phyloP scores from a whole-genome alignment of 2,888 invertebrate species.

The Epistrophella euchroma region DNA sequence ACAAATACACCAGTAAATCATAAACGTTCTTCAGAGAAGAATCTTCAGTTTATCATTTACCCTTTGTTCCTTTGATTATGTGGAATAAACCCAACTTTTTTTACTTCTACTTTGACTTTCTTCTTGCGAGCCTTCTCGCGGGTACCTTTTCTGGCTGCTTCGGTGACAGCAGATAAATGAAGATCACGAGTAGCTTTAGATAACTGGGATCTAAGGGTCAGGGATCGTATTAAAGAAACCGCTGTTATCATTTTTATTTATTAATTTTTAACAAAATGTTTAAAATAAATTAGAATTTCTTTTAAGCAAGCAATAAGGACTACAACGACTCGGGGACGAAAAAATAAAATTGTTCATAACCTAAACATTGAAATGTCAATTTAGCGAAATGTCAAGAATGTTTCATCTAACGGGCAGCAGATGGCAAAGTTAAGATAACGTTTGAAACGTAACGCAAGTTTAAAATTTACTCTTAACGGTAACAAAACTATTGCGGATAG shows the following conservation, averaged over 20 bases:
- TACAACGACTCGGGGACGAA: background rate
- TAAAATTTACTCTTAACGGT: background rate
- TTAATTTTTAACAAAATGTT: background rate
- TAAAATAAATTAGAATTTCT: background rate
- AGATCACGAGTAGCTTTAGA: constrained; percentile 82
- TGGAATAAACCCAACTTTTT: constrained; percentile 90
- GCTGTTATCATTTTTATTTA: constrained; percentile 77
- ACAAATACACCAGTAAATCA: background rate
- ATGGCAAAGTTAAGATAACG: background rate
- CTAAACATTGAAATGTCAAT: constrained; percentile 21
- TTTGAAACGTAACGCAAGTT: background rate
- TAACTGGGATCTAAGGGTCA: constrained; percentile 77
- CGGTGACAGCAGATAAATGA: constrained; percentile 86
- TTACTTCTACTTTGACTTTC: constrained; percentile 90
- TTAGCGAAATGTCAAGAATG: background rate
- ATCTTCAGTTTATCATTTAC: constrained; percentile 81
- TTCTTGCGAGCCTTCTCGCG: constrained; percentile 90
- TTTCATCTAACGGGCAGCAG: background rate
- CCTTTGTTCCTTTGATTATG: constrained; percentile 87
- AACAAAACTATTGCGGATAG: background rate
- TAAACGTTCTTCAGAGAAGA: background rate
- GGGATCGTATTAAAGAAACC: constrained; percentile 78
- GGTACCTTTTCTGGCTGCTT: constrained; percentile 93
- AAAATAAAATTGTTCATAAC: constrained; percentile 1
- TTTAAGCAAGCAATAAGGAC: background rate